These are phyloP conservation scores for Patella pellucida DNA, from an alignment of 2,888 invertebrate species.

Conservation along the genomic window DNA sequence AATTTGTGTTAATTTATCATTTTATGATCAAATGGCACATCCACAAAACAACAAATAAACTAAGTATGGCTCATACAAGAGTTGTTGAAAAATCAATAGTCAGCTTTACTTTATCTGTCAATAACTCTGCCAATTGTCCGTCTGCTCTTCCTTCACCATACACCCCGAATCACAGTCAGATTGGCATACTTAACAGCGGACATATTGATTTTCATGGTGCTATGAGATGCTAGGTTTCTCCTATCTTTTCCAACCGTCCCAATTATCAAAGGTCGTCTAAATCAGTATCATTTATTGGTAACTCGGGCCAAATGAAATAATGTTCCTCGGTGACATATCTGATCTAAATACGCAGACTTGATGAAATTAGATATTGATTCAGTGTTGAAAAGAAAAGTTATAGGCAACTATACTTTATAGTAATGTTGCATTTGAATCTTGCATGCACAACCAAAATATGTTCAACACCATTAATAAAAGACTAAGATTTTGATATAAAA, in stretches of 20 bases:
- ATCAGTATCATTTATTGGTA: not conserved
- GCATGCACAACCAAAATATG: too few species aligned
- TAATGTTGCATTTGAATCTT: too few species aligned
- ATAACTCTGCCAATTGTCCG: constrained; percentile 12
- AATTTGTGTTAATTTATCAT: too few species aligned
- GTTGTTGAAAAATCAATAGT: constrained; percentile 4
- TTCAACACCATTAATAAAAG: too few species aligned
- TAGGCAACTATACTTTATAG: too few species aligned
- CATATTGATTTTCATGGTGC: constrained; percentile 8
- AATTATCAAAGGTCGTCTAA: constrained; percentile 4
- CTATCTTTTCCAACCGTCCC: not conserved
- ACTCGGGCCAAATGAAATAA: not conserved
- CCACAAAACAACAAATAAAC: not conserved
- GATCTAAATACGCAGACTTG: too few species aligned
- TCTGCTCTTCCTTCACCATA: constrained; percentile 9
- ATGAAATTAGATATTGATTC: too few species aligned
- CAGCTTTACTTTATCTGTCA: constrained; percentile 9
- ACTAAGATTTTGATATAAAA: too few species aligned
- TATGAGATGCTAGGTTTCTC: not conserved
- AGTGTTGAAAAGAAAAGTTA: too few species aligned
- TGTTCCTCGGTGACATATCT: not conserved
- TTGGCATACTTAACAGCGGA: constrained; percentile 12
- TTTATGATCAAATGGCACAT: too few species aligned
- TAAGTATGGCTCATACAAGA: constrained; percentile 6
- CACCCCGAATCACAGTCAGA: constrained; percentile 1